Base-by-base conservation (phyloP, 2,888 invertebrate species). In the Orthonychiurus folsomi region DNA sequence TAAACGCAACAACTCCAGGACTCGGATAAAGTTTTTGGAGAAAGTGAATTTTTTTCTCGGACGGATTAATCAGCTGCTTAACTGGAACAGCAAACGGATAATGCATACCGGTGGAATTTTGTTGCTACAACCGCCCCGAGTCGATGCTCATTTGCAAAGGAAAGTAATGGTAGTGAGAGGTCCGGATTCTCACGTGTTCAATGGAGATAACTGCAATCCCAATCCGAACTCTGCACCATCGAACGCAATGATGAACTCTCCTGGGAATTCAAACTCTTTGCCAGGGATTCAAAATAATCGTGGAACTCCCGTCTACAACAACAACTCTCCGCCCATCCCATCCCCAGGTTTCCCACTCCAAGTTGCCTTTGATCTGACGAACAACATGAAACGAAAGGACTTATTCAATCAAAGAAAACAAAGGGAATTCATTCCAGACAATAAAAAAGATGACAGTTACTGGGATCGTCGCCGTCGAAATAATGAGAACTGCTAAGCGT, bases 401-500 rank as follows among this genome's bases (percentile, higher is more conserved):
- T 82, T 90, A 74, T 89, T 91, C 78, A 88, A 89, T 1, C 89
- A 90, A 75, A 84, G 94, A 74, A 95, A 95, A 76, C 94, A 94
- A 76, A 83, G 96, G 18, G 94, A 95, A 77, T 95, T 96, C 78
- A 95, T 94, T 68, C 95, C 95, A 0, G 95, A 95, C 77, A 90
- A 85, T 79, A 93, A 93, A 77, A 96, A 96, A 77, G 95, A 96
- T 75, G 93, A 94, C 74, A 91, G 89, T 75, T 96, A 96, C 79
- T 96, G 97, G 97, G 94, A 95, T 78, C 85, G 95, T 63, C 83
- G 97, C 63, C 83, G 95, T 67, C 84, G 95, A 64, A 96, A 97
- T 79, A 97, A 97, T 78, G 95, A 95, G n/a, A 78, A 96, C 96
- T 0, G 96, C 96, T 63, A 93, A 96, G 77, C 81, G 94, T 54